phyloP scores from a whole-genome alignment of 2,888 invertebrate species.

The Tipula confusa region DNA sequence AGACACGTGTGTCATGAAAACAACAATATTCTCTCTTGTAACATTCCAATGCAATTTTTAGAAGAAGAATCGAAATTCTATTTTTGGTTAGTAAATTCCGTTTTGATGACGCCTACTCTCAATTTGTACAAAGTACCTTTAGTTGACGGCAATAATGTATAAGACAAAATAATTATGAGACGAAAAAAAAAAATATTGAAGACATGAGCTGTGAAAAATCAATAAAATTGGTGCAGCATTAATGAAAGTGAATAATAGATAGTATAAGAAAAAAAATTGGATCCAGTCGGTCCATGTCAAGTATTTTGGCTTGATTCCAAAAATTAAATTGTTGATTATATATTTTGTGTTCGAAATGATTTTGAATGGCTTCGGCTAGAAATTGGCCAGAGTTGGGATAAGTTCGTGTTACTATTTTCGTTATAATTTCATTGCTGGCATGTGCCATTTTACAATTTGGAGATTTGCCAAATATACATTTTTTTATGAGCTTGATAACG shows the following conservation, averaged over 20 bases:
- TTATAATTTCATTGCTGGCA: too few species aligned
- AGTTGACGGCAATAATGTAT: not conserved
- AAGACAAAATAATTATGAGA: not conserved
- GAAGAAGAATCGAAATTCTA: not conserved
- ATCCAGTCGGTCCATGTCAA: not conserved
- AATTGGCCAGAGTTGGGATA: too few species aligned
- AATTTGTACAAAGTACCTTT: not conserved
- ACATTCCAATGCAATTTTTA: constrained; percentile 4
- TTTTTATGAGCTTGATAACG: too few species aligned
- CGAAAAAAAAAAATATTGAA: not conserved
- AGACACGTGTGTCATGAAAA: not conserved
- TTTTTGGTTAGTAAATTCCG: not conserved
- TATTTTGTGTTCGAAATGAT: not conserved
- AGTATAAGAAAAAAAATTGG: not conserved
- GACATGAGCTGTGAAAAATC: not conserved
- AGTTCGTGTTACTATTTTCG: too few species aligned
- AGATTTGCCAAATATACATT: too few species aligned
- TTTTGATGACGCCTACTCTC: not conserved
- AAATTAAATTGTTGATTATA: not conserved
- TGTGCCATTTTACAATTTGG: too few species aligned
- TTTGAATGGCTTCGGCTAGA: too few species aligned
- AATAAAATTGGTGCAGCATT: not conserved
- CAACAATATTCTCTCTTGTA: not conserved
- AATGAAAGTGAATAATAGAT: not conserved
- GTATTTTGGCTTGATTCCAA: not conserved